Percentiles rank a stretch among this genome's conserved stretches.
These are phyloP conservation scores for Thera britannica DNA, from an alignment of 2,888 invertebrate species.

Conservation along the genomic window DNA sequence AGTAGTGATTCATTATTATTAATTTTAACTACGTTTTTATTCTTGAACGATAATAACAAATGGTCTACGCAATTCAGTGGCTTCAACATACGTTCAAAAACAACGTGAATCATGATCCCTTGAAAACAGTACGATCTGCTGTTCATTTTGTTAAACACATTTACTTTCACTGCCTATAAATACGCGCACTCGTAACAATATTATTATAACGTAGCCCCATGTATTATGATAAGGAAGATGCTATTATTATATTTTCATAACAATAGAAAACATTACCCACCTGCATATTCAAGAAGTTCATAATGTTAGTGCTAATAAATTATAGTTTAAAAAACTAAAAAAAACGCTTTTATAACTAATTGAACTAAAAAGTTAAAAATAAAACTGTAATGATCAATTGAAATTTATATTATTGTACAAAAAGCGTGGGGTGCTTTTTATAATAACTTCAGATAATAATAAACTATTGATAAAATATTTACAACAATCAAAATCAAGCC, in stretches of 20 bases:
- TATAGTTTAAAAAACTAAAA: no score
- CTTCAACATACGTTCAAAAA: slow-evolving; percentile 60
- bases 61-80: slow-evolving; percentile 59
- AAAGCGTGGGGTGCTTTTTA: no score
- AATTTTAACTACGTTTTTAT: slow-evolving; percentile 73
- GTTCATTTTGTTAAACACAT: slow-evolving; percentile 61
- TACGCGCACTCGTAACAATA: slow-evolving; percentile 35
- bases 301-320: slow-evolving; percentile 4
- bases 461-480: no score
- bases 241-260: slow-evolving; percentile 28
- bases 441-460: no score
- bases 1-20: slow-evolving; percentile 80
- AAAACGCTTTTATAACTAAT: no score
- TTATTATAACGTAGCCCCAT: slow-evolving; percentile 33
- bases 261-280: slow-evolving; percentile 26
- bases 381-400: no score
- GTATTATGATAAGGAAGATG: slow-evolving; percentile 28
- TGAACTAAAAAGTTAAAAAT: no score
- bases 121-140: slow-evolving; percentile 64
- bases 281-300: slow-evolving; percentile 14
- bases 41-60: slow-evolving; percentile 80
- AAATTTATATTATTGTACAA: no score
- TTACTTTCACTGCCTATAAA: slow-evolving; percentile 58
- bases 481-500: no score
- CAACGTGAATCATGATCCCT: slow-evolving; percentile 74